Evolutionary conservation across 1,140 invertebrate species (phyloP).

Genomic region (Brachionus calyciflorus): DNA sequence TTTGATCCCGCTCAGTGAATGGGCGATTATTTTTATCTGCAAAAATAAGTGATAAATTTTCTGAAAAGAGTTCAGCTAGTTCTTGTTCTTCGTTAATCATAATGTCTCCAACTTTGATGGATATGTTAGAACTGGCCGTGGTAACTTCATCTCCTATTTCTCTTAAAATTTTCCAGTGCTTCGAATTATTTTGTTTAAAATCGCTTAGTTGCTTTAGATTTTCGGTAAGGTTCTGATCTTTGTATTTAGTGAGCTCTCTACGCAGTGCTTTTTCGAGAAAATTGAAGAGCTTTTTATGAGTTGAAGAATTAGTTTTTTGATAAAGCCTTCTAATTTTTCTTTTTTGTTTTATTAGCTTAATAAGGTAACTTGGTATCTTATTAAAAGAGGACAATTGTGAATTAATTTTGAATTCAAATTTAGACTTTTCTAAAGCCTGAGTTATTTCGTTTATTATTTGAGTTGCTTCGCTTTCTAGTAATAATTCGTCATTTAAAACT

Average conservation of each 20-base stretch:
- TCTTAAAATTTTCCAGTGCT: too few species aligned
- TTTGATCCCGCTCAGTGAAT: background rate
- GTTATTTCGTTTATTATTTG: background rate
- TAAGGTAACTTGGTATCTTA: background rate
- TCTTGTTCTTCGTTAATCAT: too few species aligned
- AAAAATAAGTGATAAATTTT: background rate
- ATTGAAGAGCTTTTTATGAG: background rate
- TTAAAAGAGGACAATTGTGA: too few species aligned
- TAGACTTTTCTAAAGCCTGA: background rate
- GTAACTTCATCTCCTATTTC: too few species aligned
- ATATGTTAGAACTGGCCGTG: too few species aligned
- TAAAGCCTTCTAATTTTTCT: background rate
- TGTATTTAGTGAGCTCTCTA: background rate
- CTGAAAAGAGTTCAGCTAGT: background rate
- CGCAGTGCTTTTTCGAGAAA: background rate
- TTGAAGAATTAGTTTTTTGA: background rate
- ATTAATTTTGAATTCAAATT: too few species aligned
- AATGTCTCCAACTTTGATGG: too few species aligned
- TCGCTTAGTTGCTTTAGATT: background rate
- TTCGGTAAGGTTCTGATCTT: background rate
- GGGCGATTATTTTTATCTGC: too few species aligned
- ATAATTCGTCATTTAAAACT: background rate
- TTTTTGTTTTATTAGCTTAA: background rate
- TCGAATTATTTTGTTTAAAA: too few species aligned
- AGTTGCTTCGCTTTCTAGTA: background rate